phyloP scores from a whole-genome alignment of 2,113 vertebrate genomes.

The Gnathonemus echidnorhynchus region DNA sequence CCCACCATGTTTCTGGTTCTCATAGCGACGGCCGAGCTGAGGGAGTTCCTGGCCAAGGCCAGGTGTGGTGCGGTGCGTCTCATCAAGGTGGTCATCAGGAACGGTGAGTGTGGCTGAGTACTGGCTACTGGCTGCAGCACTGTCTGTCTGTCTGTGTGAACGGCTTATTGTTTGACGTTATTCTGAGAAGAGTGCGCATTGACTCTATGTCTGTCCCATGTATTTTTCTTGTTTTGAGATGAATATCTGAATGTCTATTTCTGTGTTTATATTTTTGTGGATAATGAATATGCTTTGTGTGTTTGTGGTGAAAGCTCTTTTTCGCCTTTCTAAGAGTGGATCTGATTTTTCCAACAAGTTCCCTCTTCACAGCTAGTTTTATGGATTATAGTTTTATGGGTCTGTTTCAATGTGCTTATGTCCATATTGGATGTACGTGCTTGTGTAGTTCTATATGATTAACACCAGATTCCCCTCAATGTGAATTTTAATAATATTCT shows the following conservation, averaged over 20 bases:
- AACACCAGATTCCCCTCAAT: not conserved
- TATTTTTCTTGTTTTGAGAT: not conserved
- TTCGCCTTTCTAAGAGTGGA: not conserved
- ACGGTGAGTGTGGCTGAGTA: constrained; percentile 67
- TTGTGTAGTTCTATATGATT: not conserved
- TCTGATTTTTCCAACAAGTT: not conserved
- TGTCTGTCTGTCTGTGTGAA: not conserved
- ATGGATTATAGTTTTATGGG: not conserved
- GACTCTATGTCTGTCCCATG: constrained; percentile 20
- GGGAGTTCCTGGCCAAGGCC: constrained; percentile 85
- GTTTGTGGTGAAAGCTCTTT: not conserved
- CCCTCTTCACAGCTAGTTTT: not conserved
- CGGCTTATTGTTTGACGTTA: not conserved
- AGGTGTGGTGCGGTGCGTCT: constrained; percentile 79
- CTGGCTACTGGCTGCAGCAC: not conserved
- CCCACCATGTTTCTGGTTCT: constrained; percentile 89
- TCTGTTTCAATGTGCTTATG: not conserved
- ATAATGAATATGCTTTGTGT: not conserved
- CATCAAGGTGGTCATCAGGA: constrained; percentile 89
- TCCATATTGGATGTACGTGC: fast-evolving
- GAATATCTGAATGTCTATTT: not conserved
- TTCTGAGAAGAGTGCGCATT: not conserved
- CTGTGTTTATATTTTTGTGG: not conserved
- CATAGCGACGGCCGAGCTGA: constrained; percentile 85
- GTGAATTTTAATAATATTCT: not conserved